Evolutionary conservation across 2,113 vertebrate species (phyloP).

Genomic region (Grallaria varia): DNA sequence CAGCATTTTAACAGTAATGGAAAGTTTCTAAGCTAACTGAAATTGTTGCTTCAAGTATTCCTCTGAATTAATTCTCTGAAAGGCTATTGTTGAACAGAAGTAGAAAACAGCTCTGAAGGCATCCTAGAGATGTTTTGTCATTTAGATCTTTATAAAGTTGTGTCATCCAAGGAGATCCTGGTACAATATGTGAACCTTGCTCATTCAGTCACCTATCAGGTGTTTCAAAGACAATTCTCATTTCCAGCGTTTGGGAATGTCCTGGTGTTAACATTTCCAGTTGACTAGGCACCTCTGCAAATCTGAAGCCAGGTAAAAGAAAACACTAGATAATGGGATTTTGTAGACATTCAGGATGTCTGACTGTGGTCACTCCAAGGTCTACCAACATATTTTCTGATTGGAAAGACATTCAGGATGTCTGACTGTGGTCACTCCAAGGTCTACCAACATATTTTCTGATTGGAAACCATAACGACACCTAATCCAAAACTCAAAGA

Average conservation of each 20-base stretch:
- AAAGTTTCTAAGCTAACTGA: background rate
- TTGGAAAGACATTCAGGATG: background rate
- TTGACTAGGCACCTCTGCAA: background rate
- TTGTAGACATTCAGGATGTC: background rate
- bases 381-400: background rate
- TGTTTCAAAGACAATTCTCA: background rate
- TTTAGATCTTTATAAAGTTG: background rate
- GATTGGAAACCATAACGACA: background rate
- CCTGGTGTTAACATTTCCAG: background rate
- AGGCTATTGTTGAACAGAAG: background rate
- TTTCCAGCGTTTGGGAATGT: background rate
- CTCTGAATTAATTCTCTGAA: background rate
- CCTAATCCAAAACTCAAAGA: background rate
- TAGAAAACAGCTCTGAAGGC: background rate
- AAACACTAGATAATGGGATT: background rate
- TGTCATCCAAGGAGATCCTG: background rate
- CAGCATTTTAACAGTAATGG: background rate
- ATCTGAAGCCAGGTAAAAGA: background rate
- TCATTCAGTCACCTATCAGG: background rate
- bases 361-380: background rate
- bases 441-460: background rate
- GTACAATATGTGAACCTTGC: background rate
- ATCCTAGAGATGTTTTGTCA: background rate
- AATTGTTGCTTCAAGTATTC: background rate
- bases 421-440: background rate